A percentile compares a stretch with the other conserved stretches of the same genome.
phyloP scores from a whole-genome alignment of 30 jellyfish, hydroid and myxozoan species.

The Nemopilema nomurai region DNA sequence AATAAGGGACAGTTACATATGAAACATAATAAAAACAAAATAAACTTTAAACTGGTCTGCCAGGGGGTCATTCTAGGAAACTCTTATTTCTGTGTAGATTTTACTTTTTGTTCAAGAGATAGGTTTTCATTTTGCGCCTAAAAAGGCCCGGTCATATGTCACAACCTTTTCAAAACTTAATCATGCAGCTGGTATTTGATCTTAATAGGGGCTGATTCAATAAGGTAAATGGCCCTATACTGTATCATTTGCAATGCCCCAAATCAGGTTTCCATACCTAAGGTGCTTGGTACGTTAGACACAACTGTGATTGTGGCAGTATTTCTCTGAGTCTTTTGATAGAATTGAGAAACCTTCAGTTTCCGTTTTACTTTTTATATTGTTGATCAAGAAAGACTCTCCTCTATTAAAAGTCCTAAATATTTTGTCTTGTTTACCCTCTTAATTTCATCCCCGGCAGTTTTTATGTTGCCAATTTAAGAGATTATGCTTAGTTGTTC shows the following conservation, averaged over 20 bases:
- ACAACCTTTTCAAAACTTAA: slow-evolving; percentile 20
- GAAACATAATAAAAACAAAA: not conserved
- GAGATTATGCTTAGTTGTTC: slow-evolving; percentile 31
- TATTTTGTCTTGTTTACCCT: slow-evolving; percentile 33
- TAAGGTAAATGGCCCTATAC: slow-evolving; percentile 16
- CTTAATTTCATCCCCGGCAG: slow-evolving; percentile 29
- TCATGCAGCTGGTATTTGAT: slow-evolving; percentile 4
- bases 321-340: slow-evolving; percentile 31
- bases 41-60: not conserved
- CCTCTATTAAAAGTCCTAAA: slow-evolving; percentile 34
- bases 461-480: slow-evolving; percentile 26
- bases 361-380: slow-evolving; percentile 16
- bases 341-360: slow-evolving; percentile 27
- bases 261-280: slow-evolving; percentile 13
- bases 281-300: slow-evolving; percentile 37
- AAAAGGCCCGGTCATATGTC: slow-evolving; percentile 23
- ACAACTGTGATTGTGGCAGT: slow-evolving; percentile 34
- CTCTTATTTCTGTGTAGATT: not conserved
- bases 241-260: slow-evolving; percentile 30
- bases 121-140: slow-evolving; percentile 1
- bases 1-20: not conserved
- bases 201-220: slow-evolving; percentile 16
- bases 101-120: slow-evolving; percentile 12
- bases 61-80: slow-evolving; percentile 12
- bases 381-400: slow-evolving; percentile 40